Evolutionary conservation across 2,797 vertebrate genomes (phyloP), one percentile per base, ranked within the genome.

Genomic region (Sebastes kiyomatsui): DNA sequence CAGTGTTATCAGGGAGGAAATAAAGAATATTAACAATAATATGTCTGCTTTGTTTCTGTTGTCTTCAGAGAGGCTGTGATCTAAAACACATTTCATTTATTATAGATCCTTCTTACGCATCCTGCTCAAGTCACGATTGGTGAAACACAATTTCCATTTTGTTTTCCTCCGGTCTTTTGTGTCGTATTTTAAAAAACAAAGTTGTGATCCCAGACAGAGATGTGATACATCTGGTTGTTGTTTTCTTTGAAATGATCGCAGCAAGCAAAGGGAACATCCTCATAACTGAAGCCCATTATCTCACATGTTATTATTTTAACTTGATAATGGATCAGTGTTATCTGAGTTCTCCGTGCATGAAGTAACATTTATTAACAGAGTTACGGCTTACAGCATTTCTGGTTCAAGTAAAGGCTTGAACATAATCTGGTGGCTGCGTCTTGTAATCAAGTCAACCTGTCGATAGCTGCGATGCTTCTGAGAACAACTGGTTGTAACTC

Each of bases 1-100:
- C 81, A 74, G 83, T 82, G 71, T 74, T 82, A 83, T 84, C 77
- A 67, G 82, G 33, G 68, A 82, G 28, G 59, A 86, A 92, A 86
- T 89, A 84, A 93, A 88, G 67, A 70, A 33, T 77, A 74, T 75
- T 75, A 28, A 55, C 1, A 77, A 61, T 65, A 46, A 9, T 65
- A 20, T 16, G 25, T 46, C 30, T 33, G 16, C 6, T 52, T 52
- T 52, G 1, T n/a, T 10, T 52, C 20, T 64, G 56, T 79, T 23
- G 49, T 87, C 61, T 74, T 42, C 62, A 38, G 20, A 56, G 42
- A 67, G 11, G 42, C 73, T 69, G 56, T 38, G 74, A 84, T 82
- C 77, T 65, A 46, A 79, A 84, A 79, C 75, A 33, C 35, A n/a
- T 68, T 67, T 72, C 2, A 77, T 54, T 62, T 49, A 38, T 85